Evolutionary conservation across 2,888 invertebrate genomes (phyloP), one percentile per base, ranked within the genome.

Genomic region (Drosophila fulvimacula): DNA sequence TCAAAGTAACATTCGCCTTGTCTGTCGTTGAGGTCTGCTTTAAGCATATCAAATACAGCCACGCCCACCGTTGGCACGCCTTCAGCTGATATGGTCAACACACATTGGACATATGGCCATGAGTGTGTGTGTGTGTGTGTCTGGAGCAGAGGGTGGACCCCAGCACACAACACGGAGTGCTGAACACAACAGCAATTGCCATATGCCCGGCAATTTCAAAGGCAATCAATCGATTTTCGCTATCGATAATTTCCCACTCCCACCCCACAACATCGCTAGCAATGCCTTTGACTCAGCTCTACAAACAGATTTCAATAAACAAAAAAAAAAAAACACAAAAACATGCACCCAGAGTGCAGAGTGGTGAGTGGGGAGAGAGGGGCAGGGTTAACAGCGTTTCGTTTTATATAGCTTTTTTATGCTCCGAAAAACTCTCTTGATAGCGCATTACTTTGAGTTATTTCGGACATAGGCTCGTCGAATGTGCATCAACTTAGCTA

Each of bases 1-100:
- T 75, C 75, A 75, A 76, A 75, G 72, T 46, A 66, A 41, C 66
- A 38, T 66, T 66, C 49, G 42, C 57, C 36, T 17, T 36, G 34
- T 21, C 60, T 38, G 36, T 30, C 27, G 48, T 57, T 49, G 58
- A 17, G 21, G 19, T 38, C 24, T 36, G 41, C 17, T 34, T 41
- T 17, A 34, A 51, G 62, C 56, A 57, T 57, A 48, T 57, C 57
- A 48, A 62, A 62, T 44, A 32, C 32, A 41, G 60, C 53, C 61
- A 62, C 61, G 44, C 44, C 61, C 36, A 17, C 51, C 59, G n/a
- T 5, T 27, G 55, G 21, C 30, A 42, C 42, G 42, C 42, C 41
- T 15, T 11, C 38, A 39, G 1, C 38, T 49, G 11, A 17, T 32
- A 27, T 17, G 46, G 24, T 9, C 62, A 34, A 30, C 17, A 27